Base-by-base conservation (phyloP, 2,113 vertebrate species). In the Accipiter cooperii region DNA sequence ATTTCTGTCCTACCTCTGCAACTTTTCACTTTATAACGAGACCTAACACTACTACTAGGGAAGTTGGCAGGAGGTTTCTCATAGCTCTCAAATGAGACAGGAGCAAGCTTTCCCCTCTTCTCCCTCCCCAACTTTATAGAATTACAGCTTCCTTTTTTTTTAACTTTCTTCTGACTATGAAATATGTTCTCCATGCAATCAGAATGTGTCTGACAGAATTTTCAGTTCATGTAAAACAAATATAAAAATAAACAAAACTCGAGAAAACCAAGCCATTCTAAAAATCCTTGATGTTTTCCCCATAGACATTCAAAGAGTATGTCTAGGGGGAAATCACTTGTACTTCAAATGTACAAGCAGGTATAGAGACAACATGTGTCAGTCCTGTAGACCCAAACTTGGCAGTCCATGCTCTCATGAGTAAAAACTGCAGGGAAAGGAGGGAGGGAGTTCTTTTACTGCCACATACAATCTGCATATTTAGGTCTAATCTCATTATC, bases 241-340 rank as follows among this genome's bases (percentile, higher is more conserved):
- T 86, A 96, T 12, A 93, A 91, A 96, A 94, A 95, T 89, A 91
- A 94, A 87, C 70, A 94, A 89, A 97, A 85, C 87, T 85, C 87
- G 89, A 92, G 71, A 90, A 96, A 91, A 96, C 84, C 89, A 93
- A 95, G 90, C 42, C 47, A 52, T 96, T 94, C 93, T 96, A 88
- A 96, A 95, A 95, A 90, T 78, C 78, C 94, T 96, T 97, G 87
- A 97, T 97, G 96, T 94, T 96, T 96, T 97, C 91, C 91, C 93
- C 73, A 94, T 68, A 96, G 95, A 75, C 90, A 61, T 96, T 96
- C 91, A 97, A 94, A 95, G 87, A 88, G 38, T 81, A 36, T 90
- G 93, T 97, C 97, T 97, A 86, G 79, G 55, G 93, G 89, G 84
- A 97, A 96, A 95, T 96, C 94, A 90, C 69, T 52, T 60, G 51